Conservation (phyloP, 2,113 vertebrate species). For the Menura novaehollandiae region DNA sequence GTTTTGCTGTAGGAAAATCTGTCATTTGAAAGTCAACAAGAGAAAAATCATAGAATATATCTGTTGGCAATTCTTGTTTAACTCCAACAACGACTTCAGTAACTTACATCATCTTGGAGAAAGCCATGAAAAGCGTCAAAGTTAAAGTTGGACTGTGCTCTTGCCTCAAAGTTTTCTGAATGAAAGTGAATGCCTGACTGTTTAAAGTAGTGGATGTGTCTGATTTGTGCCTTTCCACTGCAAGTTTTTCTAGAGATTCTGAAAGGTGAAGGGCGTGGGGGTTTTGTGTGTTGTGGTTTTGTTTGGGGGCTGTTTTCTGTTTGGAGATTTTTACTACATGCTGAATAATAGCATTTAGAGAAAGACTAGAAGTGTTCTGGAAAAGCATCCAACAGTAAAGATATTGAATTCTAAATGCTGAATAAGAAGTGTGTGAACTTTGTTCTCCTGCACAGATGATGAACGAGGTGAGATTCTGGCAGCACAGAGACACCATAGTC, state of each 20-base stretch:
- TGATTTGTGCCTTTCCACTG: not conserved
- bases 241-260: not conserved
- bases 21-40: not conserved
- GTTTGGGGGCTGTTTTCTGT: not conserved
- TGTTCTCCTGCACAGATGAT: not conserved
- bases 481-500: not conserved
- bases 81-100: not conserved
- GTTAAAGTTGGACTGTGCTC: not conserved
- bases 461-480: not conserved
- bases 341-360: not conserved
- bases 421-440: not conserved
- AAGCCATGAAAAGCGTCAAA: not conserved
- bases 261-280: not conserved
- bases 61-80: not conserved
- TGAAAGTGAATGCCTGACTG: not conserved
- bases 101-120: not conserved
- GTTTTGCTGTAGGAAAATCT: not conserved
- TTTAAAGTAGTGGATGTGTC: not conserved
- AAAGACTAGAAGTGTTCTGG: not conserved
- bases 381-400: not conserved
- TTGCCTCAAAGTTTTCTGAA: not conserved
- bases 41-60: not conserved
- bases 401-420: not conserved
- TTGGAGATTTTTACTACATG: not conserved
- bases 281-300: not conserved